These are phyloP conservation scores for Autographa pulchrina DNA, from an alignment of 2,888 invertebrate species.

Conservation along the genomic window DNA sequence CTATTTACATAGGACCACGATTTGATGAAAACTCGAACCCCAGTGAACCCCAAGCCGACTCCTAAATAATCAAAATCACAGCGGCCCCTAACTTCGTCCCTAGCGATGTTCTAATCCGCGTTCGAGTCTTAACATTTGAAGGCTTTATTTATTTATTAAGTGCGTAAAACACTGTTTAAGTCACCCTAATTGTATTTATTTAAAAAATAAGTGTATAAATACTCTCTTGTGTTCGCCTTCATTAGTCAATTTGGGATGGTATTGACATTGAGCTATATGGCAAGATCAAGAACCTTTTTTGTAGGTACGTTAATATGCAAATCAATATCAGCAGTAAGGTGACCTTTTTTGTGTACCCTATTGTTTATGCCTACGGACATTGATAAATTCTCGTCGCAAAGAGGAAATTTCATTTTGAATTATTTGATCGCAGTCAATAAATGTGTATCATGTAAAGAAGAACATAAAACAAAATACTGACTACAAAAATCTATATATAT, in stretches of 20 bases:
- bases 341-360: background rate
- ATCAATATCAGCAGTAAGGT: background rate
- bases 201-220: background rate
- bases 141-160: background rate
- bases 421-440: too few species aligned
- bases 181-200: background rate
- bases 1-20: constrained; percentile 7
- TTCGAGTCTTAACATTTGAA: background rate
- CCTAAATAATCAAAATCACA: constrained; percentile 8
- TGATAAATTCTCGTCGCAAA: background rate
- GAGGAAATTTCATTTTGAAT: background rate
- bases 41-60: background rate
- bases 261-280: background rate
- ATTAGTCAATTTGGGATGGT: too few species aligned
- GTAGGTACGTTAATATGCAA: background rate
- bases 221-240: background rate
- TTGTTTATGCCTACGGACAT: background rate
- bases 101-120: background rate
- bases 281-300: background rate
- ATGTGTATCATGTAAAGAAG: background rate
- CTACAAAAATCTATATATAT: too few species aligned
- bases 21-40: constrained; percentile 51
- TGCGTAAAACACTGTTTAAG: background rate
- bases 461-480: background rate
- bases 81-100: background rate